Percentiles rank a stretch among this genome's conserved stretches.
These are phyloP conservation scores for Pristionchus exspectatus DNA, from an alignment of 2,888 invertebrate species.

Conservation along the genomic window DNA sequence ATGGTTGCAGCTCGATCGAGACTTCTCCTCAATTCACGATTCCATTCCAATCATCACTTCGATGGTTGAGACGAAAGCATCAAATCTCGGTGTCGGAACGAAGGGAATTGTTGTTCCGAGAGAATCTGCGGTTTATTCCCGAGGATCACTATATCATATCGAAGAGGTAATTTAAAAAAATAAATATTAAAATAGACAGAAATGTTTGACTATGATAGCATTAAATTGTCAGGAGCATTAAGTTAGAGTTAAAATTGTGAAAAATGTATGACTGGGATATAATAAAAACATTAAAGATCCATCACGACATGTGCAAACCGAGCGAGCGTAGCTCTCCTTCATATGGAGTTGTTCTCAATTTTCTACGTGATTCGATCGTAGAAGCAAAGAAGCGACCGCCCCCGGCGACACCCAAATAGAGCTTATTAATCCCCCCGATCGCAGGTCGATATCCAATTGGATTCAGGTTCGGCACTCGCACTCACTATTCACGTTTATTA, in stretches of 20 bases:
- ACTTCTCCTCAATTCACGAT: conserved; percentile 65
- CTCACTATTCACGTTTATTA: background rate
- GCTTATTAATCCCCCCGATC: background rate
- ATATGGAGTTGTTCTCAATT: conserved; percentile 73
- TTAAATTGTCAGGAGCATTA: no score
- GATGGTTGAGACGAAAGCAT: conserved; percentile 71
- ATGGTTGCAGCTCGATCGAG: conserved; percentile 68
- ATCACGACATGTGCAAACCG: conserved; percentile 75
- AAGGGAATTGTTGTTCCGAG: conserved; percentile 70
- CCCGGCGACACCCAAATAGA: background rate
- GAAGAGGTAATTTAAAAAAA: conserved; percentile 59
- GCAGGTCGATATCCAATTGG: background rate
- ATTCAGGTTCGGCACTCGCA: background rate
- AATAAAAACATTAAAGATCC: conserved; percentile 59
- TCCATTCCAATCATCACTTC: conserved; percentile 71
- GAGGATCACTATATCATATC: conserved; percentile 71
- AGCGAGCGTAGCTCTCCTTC: conserved; percentile 66
- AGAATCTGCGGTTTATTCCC: conserved; percentile 72
- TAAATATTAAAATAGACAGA: no score
- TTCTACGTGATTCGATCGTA: conserved; percentile 66
- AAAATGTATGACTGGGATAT: no score
- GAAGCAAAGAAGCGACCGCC: conserved; percentile 49
- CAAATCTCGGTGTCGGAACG: conserved; percentile 67
- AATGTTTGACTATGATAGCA: no score
- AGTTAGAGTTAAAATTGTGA: no score